phyloP scores from a whole-genome alignment of 2,113 vertebrate genomes.

The Thryonomys swinderianus region DNA sequence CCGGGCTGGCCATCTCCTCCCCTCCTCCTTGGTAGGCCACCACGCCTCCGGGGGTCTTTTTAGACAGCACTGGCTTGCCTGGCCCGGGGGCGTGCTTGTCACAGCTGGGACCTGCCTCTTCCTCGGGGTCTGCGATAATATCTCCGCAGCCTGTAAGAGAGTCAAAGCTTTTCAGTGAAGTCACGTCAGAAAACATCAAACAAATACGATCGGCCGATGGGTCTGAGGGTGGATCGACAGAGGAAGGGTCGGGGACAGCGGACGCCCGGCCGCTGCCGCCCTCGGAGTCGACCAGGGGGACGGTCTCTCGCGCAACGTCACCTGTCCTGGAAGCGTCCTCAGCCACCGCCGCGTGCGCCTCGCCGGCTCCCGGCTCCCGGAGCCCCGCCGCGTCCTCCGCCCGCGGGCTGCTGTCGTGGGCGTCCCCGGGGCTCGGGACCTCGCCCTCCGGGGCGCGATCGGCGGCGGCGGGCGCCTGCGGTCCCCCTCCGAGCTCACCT shows the following conservation, averaged over 20 bases:
- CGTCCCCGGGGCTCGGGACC: slow-evolving; percentile 53
- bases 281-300: slow-evolving; percentile 85
- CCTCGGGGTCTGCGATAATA: slow-evolving; percentile 98
- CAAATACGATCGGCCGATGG: slow-evolving; percentile 89
- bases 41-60: slow-evolving; percentile 89
- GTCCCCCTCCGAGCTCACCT: slow-evolving; percentile 75
- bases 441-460: slow-evolving; percentile 71
- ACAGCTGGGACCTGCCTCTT: slow-evolving; percentile 90
- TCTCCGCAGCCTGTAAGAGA: slow-evolving; percentile 99
- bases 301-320: slow-evolving; percentile 86
- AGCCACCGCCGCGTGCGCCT: slow-evolving; percentile 72
- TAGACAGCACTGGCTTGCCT: slow-evolving; percentile 83
- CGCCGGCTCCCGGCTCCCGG: slow-evolving; percentile 70
- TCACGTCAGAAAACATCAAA: slow-evolving; percentile 97
- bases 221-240: slow-evolving; percentile 95
- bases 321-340: slow-evolving; percentile 87
- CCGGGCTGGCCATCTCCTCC: slow-evolving; percentile 99
- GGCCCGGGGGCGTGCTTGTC: slow-evolving; percentile 80
- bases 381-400: slow-evolving; percentile 70
- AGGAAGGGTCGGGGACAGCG: slow-evolving; percentile 90
- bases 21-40: slow-evolving; percentile 98
- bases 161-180: slow-evolving; percentile 99
- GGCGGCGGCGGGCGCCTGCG: slow-evolving; percentile 66
- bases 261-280: slow-evolving; percentile 85
- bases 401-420: background rate